Percentiles rank a stretch among this genome's conserved stretches.
Conservation (phyloP, 2,113 vertebrate genomes). For the Sinosuthora webbiana region DNA sequence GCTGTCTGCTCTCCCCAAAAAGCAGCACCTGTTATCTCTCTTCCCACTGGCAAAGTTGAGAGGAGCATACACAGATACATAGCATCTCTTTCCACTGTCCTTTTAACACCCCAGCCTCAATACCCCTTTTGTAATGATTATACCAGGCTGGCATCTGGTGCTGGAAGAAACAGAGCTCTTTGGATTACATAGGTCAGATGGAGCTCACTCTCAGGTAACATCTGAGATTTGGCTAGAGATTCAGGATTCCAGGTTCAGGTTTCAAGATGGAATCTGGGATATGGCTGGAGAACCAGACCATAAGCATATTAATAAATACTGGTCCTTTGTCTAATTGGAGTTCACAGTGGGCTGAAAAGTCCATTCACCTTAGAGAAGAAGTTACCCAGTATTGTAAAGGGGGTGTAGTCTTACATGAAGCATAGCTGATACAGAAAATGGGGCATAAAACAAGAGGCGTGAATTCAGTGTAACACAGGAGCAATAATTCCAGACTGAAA, state of each 20-base stretch:
- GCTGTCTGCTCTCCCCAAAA: not conserved
- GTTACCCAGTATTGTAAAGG: not conserved
- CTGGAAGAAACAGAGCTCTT: not conserved
- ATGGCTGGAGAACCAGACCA: not conserved
- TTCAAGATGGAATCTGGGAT: not conserved
- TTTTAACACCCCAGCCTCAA: not conserved
- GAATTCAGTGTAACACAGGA: not conserved
- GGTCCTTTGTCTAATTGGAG: not conserved
- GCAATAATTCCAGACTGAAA: not conserved
- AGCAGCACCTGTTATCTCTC: not conserved
- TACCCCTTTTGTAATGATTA: not conserved
- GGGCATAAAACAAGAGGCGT: not conserved
- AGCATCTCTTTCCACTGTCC: not conserved
- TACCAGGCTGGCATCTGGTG: not conserved
- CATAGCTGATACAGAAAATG: not conserved
- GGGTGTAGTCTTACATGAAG: not conserved
- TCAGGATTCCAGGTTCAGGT: not conserved
- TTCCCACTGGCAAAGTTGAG: not conserved
- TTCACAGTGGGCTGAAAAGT: not conserved
- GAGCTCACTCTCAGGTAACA: not conserved
- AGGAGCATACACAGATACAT: not conserved
- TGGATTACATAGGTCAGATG: not conserved
- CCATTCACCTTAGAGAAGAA: not conserved
- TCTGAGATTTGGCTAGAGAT: not conserved
- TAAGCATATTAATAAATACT: not conserved